Evolutionary conservation across 2,113 vertebrate species (phyloP), one percentile per base, ranked within the genome.

Genomic region (Podarcis muralis): DNA sequence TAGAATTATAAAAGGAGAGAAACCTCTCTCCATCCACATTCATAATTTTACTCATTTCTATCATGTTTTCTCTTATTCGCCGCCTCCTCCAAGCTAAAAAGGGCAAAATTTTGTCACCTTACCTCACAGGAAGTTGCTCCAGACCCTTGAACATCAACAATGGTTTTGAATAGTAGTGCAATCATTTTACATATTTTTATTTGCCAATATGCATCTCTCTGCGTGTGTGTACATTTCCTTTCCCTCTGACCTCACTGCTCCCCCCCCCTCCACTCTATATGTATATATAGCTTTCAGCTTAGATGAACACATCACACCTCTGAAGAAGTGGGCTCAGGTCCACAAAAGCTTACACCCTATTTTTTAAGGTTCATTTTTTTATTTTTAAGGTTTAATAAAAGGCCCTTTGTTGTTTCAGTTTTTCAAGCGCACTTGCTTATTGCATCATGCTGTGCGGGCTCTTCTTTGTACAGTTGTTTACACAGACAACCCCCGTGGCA

Each of bases 391-490:
- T 53, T 53, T 53, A 12, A 53, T 53, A 53, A 53, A 48, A 53
- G 48, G 9, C 68, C 3, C 27, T 53, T 57, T 4, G 27, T 16
- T 37, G 59, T 35, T 37, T 40, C 8, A 37, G 23, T 25, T 82
- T 82, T 68, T 37, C 9, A 27, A 1, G 11, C 71, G 32, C 35
- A 71, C 92, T 57, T 92, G 85, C 43, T 6, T 20, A 20, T 0
- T 1, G 0, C 22, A 72, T 57, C 86, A n/a, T 4, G 83, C 92
- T 94, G 93, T 92, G n/a, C 18, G 16, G 92, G 23, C 13, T 88
- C 1, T 77, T 16, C 62, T 93, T 93, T 40, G 48, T 92, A 69
- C n/a, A 72, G 16, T 91, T 92, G 94, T 78, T 66, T 93, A 85
- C 85, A 75, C 88, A 79, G 0, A 6, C 87, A 77, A 78, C 27